Conservation (phyloP, 2,888 invertebrate species). For the Pandemis cinnamomeana region DNA sequence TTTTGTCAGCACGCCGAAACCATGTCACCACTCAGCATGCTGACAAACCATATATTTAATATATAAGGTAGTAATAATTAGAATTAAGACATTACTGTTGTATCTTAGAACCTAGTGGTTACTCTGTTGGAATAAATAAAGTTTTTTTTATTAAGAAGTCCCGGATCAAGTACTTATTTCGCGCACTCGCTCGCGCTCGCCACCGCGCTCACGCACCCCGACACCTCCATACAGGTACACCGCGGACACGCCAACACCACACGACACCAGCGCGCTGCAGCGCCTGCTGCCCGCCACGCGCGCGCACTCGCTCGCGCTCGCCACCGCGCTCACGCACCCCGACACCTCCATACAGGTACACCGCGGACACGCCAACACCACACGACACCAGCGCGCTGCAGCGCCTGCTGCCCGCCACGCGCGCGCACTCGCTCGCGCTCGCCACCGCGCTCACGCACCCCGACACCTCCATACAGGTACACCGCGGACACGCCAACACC, state of each 20-base stretch:
- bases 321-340: slow-evolving; percentile 64
- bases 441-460: slow-evolving; percentile 66
- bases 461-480: slow-evolving; percentile 71
- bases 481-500: no score
- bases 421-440: slow-evolving; percentile 53
- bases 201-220: slow-evolving; percentile 64
- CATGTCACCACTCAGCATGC: no score
- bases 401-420: slow-evolving; percentile 87
- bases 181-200: slow-evolving; percentile 57
- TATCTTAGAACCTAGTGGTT: no score
- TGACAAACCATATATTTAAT: no score
- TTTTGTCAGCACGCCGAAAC: no score
- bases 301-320: slow-evolving; percentile 55
- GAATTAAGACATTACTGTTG: no score
- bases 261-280: slow-evolving; percentile 86
- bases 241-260: no score
- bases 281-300: slow-evolving; percentile 87
- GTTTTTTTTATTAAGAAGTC: no score
- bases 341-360: slow-evolving; percentile 71
- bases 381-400: slow-evolving; percentile 86
- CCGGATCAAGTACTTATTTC: no score
- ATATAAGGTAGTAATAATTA: no score
- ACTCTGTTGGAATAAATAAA: no score
- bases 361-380: no score
- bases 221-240: slow-evolving; percentile 70